Base-by-base conservation (phyloP, 2,113 vertebrate species). In the Corydoras sp. region DNA sequence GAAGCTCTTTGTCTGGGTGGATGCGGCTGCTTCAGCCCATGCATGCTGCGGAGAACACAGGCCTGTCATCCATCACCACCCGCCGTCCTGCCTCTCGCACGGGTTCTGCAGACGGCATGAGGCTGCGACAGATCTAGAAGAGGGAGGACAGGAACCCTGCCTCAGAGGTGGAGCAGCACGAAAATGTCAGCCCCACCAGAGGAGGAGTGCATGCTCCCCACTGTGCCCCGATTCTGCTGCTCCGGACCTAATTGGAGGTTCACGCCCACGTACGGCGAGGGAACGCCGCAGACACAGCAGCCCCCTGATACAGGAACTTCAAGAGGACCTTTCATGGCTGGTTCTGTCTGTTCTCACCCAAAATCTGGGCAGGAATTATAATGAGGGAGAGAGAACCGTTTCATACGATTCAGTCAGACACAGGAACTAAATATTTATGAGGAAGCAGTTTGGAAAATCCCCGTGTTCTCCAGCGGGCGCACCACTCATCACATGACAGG, bases 61-160 rank as follows among this genome's bases (percentile, higher is more conserved):
- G 83, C 81, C 80, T 74, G 78, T 83, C 79, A 86, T 89, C 84
- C 83, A 85, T 87, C 86, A 87, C 62, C 68, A 72, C 29, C 69
- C 65, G 63, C n/a, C 54, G 32, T 50, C 58, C 78, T 82, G 74
- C 74, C 81, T 79, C 80, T 72, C 65, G 80, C 79, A 83, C 75
- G 72, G 83, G 81, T 79, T 83, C 77, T 85, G 86, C 83, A 83
- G 85, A 79, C 76, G 76, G 75, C 83, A 81, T 76, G 72, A 80
- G 81, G 83, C 83, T 77, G 82, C 67, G 72, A 76, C 67, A 58
- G 63, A 67, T 67, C 14, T 5, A 68, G 72, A 53, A 5, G 77
- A 58, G 81, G 82, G 78, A 80, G 80, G 81, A 80, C 77, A 69
- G 77, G 82, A 65, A 55, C 78, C 77, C 71, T 77, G 81, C 83